Evolutionary conservation across 2,113 vertebrate genomes (phyloP), one percentile per base, ranked within the genome.

Genomic region (Xiphophorus maculatus): DNA sequence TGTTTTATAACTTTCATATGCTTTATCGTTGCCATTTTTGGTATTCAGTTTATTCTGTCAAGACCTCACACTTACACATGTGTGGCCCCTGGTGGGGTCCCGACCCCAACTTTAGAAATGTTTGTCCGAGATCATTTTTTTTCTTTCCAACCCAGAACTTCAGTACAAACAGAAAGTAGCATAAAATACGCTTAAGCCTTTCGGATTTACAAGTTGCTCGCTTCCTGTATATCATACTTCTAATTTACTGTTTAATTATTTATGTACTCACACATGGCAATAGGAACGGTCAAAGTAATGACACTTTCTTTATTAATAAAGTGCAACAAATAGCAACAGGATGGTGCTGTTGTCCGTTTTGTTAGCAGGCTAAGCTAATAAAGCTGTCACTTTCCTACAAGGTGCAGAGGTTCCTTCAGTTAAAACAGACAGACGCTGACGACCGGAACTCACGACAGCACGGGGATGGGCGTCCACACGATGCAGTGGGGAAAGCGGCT

Each of bases 381-480:
- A 10, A 76, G 61, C 79, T 74, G 90, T 82, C 81, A 85, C 76
- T 84, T 68, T 32, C 22, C 22, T 48, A 6, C 44, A 48, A 48
- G 15, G 15, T 48, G 14, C 40, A 48, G 44, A 48, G 51, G 22
- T 58, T 58, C 25, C 51, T 58, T 58, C 25, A 58, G 0, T 58
- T 58, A 58, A 58, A 58, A 25, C 25, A n/a, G 63, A 58, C 13
- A 12, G 14, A 66, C 27, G 25, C 42, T 9, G 28, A 25, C 40
- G 62, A 22, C 9, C 48, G 58, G 17, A 72, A 95, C 97, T 98
- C 95, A 98, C 97, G 97, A 97, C 65, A 98, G 93, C 62, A 98
- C 95, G 60, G 97, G 97, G 85, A 99, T 99, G 0, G 97, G 97
- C 0, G 97, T 98, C 97, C 97, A 98, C 17, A 98, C 97, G 37